These are phyloP conservation scores for Plusia festucae DNA, from an alignment of 2,888 invertebrate genomes.

Conservation along the genomic window DNA sequence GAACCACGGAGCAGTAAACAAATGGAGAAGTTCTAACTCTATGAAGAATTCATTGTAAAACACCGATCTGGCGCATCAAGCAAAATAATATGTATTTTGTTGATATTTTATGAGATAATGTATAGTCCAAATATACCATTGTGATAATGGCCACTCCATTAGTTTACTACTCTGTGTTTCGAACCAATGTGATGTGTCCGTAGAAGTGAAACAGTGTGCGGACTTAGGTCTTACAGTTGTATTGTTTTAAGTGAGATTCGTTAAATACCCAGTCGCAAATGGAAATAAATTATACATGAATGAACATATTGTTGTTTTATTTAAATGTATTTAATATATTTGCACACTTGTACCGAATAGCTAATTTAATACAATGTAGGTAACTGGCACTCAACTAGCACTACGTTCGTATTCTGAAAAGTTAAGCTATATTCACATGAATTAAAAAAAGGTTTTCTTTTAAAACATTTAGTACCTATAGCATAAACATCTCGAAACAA, in stretches of 20 bases:
- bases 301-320: slow-evolving; percentile 64
- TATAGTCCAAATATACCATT: neutral
- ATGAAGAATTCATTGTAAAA: neutral
- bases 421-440: too few relatives aligned
- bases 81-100: too few relatives aligned
- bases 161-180: slow-evolving; percentile 31
- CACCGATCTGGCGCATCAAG: neutral
- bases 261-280: slow-evolving; percentile 84
- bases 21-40: slow-evolving; percentile 13
- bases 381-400: neutral
- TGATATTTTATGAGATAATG: neutral
- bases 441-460: too few relatives aligned
- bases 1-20: slow-evolving; percentile 35
- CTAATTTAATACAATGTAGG: neutral
- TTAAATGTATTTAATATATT: neutral
- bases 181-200: slow-evolving; percentile 54
- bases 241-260: slow-evolving; percentile 78
- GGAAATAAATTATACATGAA: slow-evolving; percentile 82
- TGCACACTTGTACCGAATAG: neutral
- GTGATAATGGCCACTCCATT: slow-evolving; percentile 24
- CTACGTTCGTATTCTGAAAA: too few relatives aligned
- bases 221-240: slow-evolving; percentile 65
- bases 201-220: slow-evolving; percentile 68
- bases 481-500: too few relatives aligned
- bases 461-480: too few relatives aligned